Base-by-base conservation (phyloP, 2,113 vertebrate genomes). In the Canis aureus region DNA sequence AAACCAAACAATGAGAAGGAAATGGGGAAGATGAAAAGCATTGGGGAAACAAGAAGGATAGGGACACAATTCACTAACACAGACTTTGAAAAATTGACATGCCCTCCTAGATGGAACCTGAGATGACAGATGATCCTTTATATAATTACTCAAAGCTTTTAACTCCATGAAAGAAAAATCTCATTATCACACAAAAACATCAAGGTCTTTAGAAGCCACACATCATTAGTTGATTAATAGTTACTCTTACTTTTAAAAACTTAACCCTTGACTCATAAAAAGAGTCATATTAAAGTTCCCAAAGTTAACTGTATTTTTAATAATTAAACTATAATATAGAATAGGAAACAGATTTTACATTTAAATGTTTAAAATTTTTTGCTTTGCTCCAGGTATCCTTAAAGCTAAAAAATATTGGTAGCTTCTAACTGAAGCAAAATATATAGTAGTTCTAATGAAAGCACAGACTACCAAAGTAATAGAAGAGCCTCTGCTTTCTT, bases 271-370 rank as follows among this genome's bases (percentile, higher is more conserved):
- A 91, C 64, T 76, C 38, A 80, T 89, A 91, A 89, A 96, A 94
- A 49, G 49, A 91, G 25, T 92, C 94, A 95, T 9, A 89, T 51
- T 81, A 62, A 94, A 91, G 53, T 78, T 94, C 38, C 78, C 90
- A 53, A 97, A 93, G 23, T 93, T 94, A 88, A 92, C 19, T 92
- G 4, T 22, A 84, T 74, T 96, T 96, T 95, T 91, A 94, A 83
- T 66, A 97, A 94, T 38, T 92, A 95, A 95, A 82, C 38, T 83
- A 43, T 67, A 80, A 89, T 82, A 87, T 38, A 94, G 76, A 71
- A 78, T 15, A 93, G 64, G 13, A 90, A 89, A 89, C 69, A 96
- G 5, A 86, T 11, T 94, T 90, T 96, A 92, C 85, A 92, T 91
- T 95, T 89, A 59, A 89, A 67, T 60, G 49, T n/a, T 94, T 96